Base-by-base conservation (phyloP, 2,888 invertebrate species). In the Nomada hirtipes region DNA sequence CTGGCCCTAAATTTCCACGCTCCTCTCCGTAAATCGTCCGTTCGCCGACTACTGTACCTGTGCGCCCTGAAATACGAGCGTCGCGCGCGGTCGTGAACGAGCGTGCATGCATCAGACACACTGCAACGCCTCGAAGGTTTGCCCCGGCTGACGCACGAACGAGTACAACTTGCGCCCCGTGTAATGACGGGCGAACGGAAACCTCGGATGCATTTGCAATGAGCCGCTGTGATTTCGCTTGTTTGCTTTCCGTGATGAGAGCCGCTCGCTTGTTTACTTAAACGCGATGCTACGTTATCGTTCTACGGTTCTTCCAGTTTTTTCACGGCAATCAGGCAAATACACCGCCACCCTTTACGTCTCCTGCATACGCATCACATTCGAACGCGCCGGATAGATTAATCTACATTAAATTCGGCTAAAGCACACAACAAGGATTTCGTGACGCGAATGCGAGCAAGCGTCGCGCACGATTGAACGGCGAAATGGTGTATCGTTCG, bases 31-130 rank as follows among this genome's bases (percentile, higher is more conserved):
- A 88, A 88, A 88, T 88, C 82, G 78, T 60, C 77, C 63, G 60
- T 36, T 53, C 79, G 74, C 50, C 59, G 55, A 26, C 61, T 47
- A 52, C 83, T 74, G 70, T 79, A 50, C 60, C 79, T 78, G 61
- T 64, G 71, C 53, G 20, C 53, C 2, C 20, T 84, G 76, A 89
- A 89, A 88, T 87, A 89, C 89, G 84, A 78, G 73, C 82, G 57
- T 75, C 76, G 73, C 79, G 59, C 71, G 20, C 53, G 72, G 60
- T 57, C 68, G 60, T 67, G 76, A 76, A 20, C 57, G 76, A 80
- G 78, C 82, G 77, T 77, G 76, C 85, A 84, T 84, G 84, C 83
- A 85, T 82, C 85, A 79, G 79, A 68, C 79, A 75, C 84, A 76
- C 63, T 76, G 81, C 73, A 84, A 83, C 86, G 77, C 83, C 82